Evolutionary conservation across 2,888 invertebrate genomes (phyloP), one percentile per base, ranked within the genome.

Genomic region (Melanophora roralis): DNA sequence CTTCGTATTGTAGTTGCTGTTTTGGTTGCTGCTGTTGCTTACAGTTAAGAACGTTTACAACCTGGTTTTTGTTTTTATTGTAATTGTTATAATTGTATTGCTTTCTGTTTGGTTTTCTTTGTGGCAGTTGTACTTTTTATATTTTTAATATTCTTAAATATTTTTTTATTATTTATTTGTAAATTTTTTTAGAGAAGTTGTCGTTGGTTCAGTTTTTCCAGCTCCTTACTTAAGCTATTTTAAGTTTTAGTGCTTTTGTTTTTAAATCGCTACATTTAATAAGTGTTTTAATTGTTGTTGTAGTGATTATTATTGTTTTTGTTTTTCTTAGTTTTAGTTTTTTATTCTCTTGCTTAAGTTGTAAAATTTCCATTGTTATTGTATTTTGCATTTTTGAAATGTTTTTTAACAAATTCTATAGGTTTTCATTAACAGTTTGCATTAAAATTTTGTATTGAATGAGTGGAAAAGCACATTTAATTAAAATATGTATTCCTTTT

Each of bases 221-320:
- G 27, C 6, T 27, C 6, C 27, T 64, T 47, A 47, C 69, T 68
- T 77, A 80, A 64, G 81, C 83, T 84, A 84, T 82, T 27, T 83
- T 83, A 81, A 69, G 83, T 83, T 80, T 83, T 81, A 82, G 83
- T 83, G 84, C 83, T 85, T 81, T 84, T 83, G 83, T 85, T 83
- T 82, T 81, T n/a, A n/a, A 83, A 82, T 80, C 83, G 81, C 60
- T 57, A 78, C 75, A 83, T 67, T 57, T 75, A 81, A 77, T 62
- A 81, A 71, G 49, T 78, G 57, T 80, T 69, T 23, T 57, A 40
- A 40, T 64, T 69, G 59, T 49, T 75, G 49, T 23, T 60, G 47
- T 47, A 64, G 57, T 73, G 55, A 45, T 32, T 51, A 68, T 67
- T 76, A 38, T 59, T 64, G 51, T 40, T 45, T 27, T 34, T 49